Conservation (phyloP, 1,140 invertebrate species). For the Heliconius eleuchia region DNA sequence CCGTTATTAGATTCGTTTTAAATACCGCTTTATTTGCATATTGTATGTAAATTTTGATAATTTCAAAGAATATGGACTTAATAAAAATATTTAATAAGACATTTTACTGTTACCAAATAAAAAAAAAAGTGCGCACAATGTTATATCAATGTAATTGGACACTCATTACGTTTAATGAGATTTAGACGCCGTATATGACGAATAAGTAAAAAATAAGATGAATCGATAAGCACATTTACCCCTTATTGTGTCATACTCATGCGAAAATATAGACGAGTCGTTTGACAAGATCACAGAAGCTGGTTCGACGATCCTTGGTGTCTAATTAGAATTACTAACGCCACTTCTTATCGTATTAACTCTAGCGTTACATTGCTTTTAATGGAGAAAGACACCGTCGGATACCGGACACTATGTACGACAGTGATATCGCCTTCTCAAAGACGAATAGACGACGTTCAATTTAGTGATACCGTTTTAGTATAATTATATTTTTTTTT, state of each 20-base stretch:
- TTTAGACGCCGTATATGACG: constrained; percentile 24
- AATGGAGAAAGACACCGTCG: constrained; percentile 40
- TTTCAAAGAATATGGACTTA: background rate
- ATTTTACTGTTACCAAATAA: constrained; percentile 14
- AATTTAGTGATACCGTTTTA: constrained; percentile 72
- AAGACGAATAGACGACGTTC: constrained; percentile 38
- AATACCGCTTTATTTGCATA: constrained; percentile 10
- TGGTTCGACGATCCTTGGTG: constrained; percentile 42
- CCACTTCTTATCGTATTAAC: constrained; percentile 42
- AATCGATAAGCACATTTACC: constrained; percentile 25
- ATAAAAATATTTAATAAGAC: background rate
- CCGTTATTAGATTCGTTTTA: constrained; percentile 11
- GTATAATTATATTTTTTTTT: constrained; percentile 67
- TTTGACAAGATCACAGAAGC: constrained; percentile 38
- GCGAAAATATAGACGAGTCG: constrained; percentile 29
- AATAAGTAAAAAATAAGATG: constrained; percentile 25
- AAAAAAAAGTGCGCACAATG: constrained; percentile 17
- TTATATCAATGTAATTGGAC: constrained; percentile 21
- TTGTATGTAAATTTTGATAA: constrained; percentile 11
- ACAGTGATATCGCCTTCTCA: constrained; percentile 57
- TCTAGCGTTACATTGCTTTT: constrained; percentile 34
- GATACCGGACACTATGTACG: constrained; percentile 51
- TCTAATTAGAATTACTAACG: constrained; percentile 48
- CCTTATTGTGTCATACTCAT: constrained; percentile 24
- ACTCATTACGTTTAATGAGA: constrained; percentile 22